Evolutionary conservation across 2,113 vertebrate genomes (phyloP), one percentile per base, ranked within the genome.

Genomic region (Oxyura jamaicensis): DNA sequence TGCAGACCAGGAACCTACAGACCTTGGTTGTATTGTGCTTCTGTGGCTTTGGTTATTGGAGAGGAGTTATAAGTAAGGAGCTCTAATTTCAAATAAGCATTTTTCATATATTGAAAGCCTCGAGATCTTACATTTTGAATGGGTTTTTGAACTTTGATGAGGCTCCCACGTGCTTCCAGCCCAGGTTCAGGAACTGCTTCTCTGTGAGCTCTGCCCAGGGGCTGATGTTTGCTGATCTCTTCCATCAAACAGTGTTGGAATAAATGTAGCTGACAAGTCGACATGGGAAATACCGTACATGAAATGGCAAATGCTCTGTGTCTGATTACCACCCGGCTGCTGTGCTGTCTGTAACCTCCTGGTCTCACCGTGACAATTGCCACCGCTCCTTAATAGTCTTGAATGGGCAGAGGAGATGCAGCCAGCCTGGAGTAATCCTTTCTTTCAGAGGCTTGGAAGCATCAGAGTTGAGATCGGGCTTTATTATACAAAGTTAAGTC

Each of bases 91-190:
- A 63, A 62, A 60, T 48, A 35, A 82, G 33, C 16, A 3, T 56
- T 68, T 36, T 78, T 60, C 60, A 52, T 55, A 50, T 36, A 36
- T 55, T 41, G 87, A 78, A 86, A 82, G 4, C 56, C 50, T 68
- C 6, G 13, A 53, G 46, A 17, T 58, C 8, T 62, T 68, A 33
- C 1, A 0, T 77, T 76, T 42, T 39, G 41, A 17, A 7, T 42
- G 42, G 52, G 6, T 53, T 86, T 31, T 67, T 92, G 65, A 84
- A 41, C 84, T 95, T 36, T 74, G 33, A 13, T 50, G 76, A 81
- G n/a, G 19, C 77, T 71, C 12, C 36, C 41, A 5, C 0, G 0
- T 35, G 44, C 35, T 6, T 48, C 42, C 88, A 3, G 58, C 80
- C 58, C 19, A 2, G 42, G 3, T 59, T 48, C 16, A 21, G 44